Evolutionary conservation across 2,888 invertebrate species (phyloP).

Genomic region (Criorhina ranunculi): DNA sequence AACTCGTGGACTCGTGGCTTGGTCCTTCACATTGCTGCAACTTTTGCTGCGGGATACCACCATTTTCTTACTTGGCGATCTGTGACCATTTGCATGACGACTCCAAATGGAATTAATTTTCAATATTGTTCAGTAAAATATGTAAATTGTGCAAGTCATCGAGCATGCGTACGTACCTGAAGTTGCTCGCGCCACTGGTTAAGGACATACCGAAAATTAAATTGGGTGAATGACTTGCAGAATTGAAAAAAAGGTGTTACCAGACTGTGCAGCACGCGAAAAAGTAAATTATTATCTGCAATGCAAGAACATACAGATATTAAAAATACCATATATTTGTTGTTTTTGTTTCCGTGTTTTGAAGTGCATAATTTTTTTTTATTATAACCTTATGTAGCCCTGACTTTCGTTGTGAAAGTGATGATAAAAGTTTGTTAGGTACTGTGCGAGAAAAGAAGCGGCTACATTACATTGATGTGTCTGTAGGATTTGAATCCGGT

Average conservation of each 20-base stretch:
- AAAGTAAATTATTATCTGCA: conserved; percentile 18
- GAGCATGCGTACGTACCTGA: conserved; percentile 24
- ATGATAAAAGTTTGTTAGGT: conserved; percentile 45
- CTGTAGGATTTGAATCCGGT: conserved; percentile 32
- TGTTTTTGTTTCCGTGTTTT: conserved; percentile 13
- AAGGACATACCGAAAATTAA: conserved; percentile 32
- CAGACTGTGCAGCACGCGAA: conserved; percentile 3
- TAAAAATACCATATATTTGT: conserved; percentile 13
- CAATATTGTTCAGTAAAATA: conserved; percentile 21
- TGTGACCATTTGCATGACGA: conserved; percentile 49
- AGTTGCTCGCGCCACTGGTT: conserved; percentile 8
- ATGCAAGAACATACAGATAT: not conserved
- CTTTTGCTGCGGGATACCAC: conserved; percentile 16
- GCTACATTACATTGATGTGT: conserved; percentile 38
- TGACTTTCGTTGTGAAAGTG: conserved; percentile 34
- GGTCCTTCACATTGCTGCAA: conserved; percentile 31
- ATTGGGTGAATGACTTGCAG: conserved; percentile 59
- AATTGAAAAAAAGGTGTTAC: conserved; percentile 46
- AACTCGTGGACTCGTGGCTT: conserved; percentile 35
- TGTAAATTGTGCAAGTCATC: conserved; percentile 62
- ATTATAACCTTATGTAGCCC: too few relatives aligned
- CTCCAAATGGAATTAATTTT: conserved; percentile 43
- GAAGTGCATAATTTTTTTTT: conserved; percentile 2
- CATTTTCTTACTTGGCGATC: conserved; percentile 64
- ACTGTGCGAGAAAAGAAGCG: conserved; percentile 34